Evolutionary conservation across 2,888 invertebrate species (phyloP).

Genomic region (Cataglyphis cursor): DNA sequence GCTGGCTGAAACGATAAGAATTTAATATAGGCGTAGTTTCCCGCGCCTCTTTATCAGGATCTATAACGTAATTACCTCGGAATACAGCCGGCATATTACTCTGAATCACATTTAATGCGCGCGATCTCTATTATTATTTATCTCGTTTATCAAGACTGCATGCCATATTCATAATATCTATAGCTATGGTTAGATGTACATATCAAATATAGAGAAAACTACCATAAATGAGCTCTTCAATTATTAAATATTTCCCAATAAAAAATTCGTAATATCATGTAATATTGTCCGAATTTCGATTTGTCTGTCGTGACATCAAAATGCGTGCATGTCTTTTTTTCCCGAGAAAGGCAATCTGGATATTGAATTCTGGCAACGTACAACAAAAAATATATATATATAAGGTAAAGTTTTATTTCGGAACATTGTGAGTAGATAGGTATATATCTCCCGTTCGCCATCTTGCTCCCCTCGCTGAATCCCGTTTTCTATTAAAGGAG

Average conservation of each 20-base stretch:
- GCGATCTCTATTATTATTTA: conserved; percentile 24
- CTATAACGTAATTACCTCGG: conserved; percentile 45
- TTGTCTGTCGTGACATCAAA: conserved; percentile 31
- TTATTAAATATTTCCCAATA: not conserved
- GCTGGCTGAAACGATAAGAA: conserved; percentile 77
- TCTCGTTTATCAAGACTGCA: conserved; percentile 9
- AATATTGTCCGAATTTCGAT: conserved; percentile 9
- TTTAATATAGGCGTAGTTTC: conserved; percentile 73
- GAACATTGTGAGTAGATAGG: conserved; percentile 23
- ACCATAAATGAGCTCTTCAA: not conserved
- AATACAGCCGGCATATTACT: conserved; percentile 37
- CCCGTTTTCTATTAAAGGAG: conserved; percentile 74
- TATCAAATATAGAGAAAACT: not conserved
- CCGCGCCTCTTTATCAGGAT: conserved; percentile 40
- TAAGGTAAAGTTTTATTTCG: conserved; percentile 57
- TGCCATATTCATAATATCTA: not conserved
- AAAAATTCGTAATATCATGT: not conserved
- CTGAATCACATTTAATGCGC: conserved; percentile 19
- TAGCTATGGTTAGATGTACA: not conserved
- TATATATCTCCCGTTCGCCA: conserved; percentile 40
- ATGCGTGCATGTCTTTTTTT: conserved; percentile 9
- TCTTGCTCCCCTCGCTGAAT: conserved; percentile 57
- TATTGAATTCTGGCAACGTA: conserved; percentile 59
- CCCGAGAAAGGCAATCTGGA: conserved; percentile 14
- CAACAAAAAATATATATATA: conserved; percentile 40